Base-by-base conservation (phyloP, 2,797 vertebrate genomes). In the Chiroxiphia lanceolata region DNA sequence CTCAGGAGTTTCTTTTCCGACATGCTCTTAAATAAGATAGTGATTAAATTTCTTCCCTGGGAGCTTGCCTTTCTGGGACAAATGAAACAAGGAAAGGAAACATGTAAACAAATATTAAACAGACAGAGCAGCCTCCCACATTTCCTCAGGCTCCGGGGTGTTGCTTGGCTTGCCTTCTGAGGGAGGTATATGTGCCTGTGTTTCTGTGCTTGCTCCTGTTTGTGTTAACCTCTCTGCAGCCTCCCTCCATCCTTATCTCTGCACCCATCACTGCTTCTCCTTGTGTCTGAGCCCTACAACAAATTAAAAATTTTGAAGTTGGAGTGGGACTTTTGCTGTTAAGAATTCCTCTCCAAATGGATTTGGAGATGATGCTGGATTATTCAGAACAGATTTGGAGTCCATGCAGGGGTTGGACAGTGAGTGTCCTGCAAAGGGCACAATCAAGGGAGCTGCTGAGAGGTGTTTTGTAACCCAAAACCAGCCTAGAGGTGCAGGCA, bases 41-140 rank as follows among this genome's bases (percentile, higher is more conserved):
- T 86, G 80, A 87, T 93, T 93, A 88, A 96, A 83, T 93, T 90
- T 86, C 38, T 91, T 89, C 60, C 85, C 87, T 64, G 48, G 51
- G 77, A 96, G 40, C 67, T 70, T 88, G 77, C 56, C 70, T 84
- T 93, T 93, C 90, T 81, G 79, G 67, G 67, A 60, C 45, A 89
- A 94, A 83, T 53, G 74, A 70, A 86, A 82, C 90, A 95, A 88
- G 63, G 85, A 67, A 88, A 84, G 45, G 34, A 94, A 94, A 77
- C 50, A 60, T 79, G 76, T 94, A 94, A 95, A 93, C 93, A 94
- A 76, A 86, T 64, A 89, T 72, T 82, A 93, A 91, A 75, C 27
- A 77, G 65, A n/a, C 47, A 79, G 76, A 68, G 31, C 85, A 88
- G 38, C 42, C 63, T 91, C 83, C 45, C 33, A 56, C 70, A 90